phyloP scores from a whole-genome alignment of 1,140 invertebrate genomes.

The Archivesica marissinica region DNA sequence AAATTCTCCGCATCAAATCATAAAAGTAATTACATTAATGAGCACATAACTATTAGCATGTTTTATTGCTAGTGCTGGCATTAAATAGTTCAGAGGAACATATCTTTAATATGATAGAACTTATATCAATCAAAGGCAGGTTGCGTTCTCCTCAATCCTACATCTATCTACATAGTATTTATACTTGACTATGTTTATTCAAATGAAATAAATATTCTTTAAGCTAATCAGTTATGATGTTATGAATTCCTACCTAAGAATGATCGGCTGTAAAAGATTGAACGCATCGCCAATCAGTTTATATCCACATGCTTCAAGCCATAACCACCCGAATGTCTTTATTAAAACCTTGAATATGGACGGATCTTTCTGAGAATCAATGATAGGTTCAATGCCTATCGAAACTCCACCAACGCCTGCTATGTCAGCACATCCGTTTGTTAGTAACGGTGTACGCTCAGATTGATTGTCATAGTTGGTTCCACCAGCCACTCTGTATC shows the following conservation, averaged over 20 bases:
- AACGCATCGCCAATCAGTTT: slow-evolving; percentile 24
- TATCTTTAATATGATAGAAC: too few species aligned
- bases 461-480: neutral
- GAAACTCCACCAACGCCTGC: neutral
- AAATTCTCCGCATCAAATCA: too few species aligned
- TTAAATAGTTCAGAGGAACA: too few species aligned
- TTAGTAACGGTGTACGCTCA: slow-evolving; percentile 12
- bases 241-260: neutral
- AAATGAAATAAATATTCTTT: neutral
- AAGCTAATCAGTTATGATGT: too few species aligned
- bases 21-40: too few species aligned
- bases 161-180: too few species aligned
- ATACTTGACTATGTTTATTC: neutral
- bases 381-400: neutral
- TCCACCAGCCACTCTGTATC: neutral
- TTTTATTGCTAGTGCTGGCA: too few species aligned
- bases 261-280: slow-evolving; percentile 15
- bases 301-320: slow-evolving; percentile 24
- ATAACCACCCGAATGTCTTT: slow-evolving; percentile 3
- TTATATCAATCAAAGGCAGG: too few species aligned
- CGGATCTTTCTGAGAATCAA: neutral
- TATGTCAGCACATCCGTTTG: neutral
- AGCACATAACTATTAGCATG: too few species aligned
- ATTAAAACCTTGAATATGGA: slow-evolving; percentile 19
- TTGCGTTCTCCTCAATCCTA: too few species aligned